Evolutionary conservation across 2,797 vertebrate species (phyloP).

Genomic region (Syngnathus acus): DNA sequence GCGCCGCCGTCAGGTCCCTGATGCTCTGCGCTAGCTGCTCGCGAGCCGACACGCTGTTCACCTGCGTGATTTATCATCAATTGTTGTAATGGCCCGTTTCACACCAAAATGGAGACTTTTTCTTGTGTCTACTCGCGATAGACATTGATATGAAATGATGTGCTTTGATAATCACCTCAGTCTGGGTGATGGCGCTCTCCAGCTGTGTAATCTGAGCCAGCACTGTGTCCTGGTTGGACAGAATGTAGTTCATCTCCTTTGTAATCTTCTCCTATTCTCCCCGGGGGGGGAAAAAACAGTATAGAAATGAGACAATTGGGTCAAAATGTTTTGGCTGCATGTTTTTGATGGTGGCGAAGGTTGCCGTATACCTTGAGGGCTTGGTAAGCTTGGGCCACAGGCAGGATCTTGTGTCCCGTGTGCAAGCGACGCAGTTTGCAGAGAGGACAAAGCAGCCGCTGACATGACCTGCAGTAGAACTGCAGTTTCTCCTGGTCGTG

Average conservation of each 20-base stretch:
- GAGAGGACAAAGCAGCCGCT: constrained; percentile 87
- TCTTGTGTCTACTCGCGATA: not conserved
- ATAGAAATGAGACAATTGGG: not conserved
- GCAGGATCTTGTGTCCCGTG: constrained; percentile 86
- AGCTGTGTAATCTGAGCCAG: constrained; percentile 88
- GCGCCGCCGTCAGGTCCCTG: constrained; percentile 76
- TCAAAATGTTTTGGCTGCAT: not conserved
- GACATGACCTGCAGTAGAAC: constrained; percentile 91
- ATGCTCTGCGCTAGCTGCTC: constrained; percentile 87
- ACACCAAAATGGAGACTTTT: not conserved
- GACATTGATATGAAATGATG: not conserved
- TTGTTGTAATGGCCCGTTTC: not conserved
- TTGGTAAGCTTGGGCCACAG: constrained; percentile 86
- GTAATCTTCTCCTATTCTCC: constrained; percentile 86
- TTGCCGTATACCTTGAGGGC: constrained; percentile 77
- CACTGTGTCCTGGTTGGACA: constrained; percentile 89
- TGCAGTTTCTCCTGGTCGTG: constrained; percentile 90
- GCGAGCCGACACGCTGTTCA: constrained; percentile 82
- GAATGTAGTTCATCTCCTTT: constrained; percentile 87
- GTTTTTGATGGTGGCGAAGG: not conserved
- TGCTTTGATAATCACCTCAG: constrained; percentile 73
- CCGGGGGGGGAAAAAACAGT: not conserved
- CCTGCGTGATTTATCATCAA: constrained; percentile 51
- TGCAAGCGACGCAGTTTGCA: constrained; percentile 87
- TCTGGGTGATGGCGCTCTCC: constrained; percentile 86